phyloP scores from a whole-genome alignment of 1,140 invertebrate genomes.

The Bombus soroeensis region DNA sequence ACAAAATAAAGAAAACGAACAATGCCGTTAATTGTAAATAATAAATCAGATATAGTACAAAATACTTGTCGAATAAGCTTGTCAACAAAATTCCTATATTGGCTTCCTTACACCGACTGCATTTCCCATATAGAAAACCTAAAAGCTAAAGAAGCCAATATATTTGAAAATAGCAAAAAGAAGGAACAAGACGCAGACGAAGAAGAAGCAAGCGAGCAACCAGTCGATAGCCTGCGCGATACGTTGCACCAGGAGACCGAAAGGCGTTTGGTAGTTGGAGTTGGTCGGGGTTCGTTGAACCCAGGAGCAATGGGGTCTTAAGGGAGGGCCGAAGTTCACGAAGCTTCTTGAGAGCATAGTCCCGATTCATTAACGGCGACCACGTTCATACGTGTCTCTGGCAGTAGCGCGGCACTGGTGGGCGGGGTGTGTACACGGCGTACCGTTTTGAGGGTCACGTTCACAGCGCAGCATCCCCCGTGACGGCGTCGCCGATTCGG shows the following conservation, averaged over 20 bases:
- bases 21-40: too few species aligned
- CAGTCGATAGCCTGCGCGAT: conserved; percentile 20
- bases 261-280: conserved; percentile 13
- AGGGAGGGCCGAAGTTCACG: conserved; percentile 47
- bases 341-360: conserved; percentile 39
- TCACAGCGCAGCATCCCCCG: conserved; percentile 78
- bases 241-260: conserved; percentile 15
- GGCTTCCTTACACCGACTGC: too few species aligned
- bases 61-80: too few species aligned
- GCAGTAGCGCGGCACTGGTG: neutral
- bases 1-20: too few species aligned
- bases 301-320: neutral
- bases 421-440: conserved; percentile 59
- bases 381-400: conserved; percentile 31
- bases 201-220: neutral
- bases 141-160: neutral
- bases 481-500: conserved; percentile 73
- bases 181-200: too few species aligned
- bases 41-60: too few species aligned
- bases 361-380: conserved; percentile 53
- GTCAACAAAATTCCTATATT: too few species aligned
- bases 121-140: too few species aligned
- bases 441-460: conserved; percentile 81
- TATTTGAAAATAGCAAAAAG: neutral
- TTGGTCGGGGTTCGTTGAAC: conserved; percentile 33